A percentile compares a stretch with the other conserved stretches of the same genome.
phyloP scores from a whole-genome alignment of 1,140 invertebrate genomes.

The Tribolium castaneum region DNA sequence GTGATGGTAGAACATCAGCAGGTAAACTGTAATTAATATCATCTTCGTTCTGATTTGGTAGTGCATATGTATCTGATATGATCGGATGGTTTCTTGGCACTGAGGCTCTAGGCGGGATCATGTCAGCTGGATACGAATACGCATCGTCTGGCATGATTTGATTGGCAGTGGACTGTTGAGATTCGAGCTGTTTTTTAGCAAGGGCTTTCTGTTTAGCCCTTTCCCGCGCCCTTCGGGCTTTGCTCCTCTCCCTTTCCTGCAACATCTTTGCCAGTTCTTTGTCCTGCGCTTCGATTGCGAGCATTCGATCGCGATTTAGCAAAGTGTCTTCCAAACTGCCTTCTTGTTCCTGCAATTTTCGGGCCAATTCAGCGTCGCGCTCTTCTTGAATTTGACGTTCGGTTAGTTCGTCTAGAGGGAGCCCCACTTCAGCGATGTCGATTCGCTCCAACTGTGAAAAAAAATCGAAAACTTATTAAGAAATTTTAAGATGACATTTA shows the following conservation, averaged over 20 bases:
- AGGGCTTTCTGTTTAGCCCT: conserved; percentile 75
- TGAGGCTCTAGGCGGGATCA: conserved; percentile 48
- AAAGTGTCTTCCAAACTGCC: conserved; percentile 71
- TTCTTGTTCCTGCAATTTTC: conserved; percentile 70
- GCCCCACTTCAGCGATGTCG: conserved; percentile 63
- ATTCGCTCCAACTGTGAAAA: conserved; percentile 58
- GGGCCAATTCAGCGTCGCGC: conserved; percentile 70
- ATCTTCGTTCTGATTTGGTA: conserved; percentile 57
- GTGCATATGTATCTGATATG: conserved; percentile 52
- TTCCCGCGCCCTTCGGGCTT: conserved; percentile 74
- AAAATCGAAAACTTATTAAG: no score
- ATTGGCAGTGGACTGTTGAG: conserved; percentile 48
- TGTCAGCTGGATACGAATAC: conserved; percentile 61
- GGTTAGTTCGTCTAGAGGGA: conserved; percentile 68
- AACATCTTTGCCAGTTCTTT: conserved; percentile 88
- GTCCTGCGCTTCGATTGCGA: conserved; percentile 92
- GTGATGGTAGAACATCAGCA: conserved; percentile 56
- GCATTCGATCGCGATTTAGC: conserved; percentile 76
- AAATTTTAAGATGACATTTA: no score
- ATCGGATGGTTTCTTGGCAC: conserved; percentile 49
- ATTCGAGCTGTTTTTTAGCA: conserved; percentile 68
- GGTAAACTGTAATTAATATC: conserved; percentile 62
- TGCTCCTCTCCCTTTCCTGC: conserved; percentile 85
- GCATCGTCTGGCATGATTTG: conserved; percentile 61
- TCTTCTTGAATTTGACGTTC: conserved; percentile 70